Conservation (phyloP, 2,888 invertebrate species). For the Apantesis nais region DNA sequence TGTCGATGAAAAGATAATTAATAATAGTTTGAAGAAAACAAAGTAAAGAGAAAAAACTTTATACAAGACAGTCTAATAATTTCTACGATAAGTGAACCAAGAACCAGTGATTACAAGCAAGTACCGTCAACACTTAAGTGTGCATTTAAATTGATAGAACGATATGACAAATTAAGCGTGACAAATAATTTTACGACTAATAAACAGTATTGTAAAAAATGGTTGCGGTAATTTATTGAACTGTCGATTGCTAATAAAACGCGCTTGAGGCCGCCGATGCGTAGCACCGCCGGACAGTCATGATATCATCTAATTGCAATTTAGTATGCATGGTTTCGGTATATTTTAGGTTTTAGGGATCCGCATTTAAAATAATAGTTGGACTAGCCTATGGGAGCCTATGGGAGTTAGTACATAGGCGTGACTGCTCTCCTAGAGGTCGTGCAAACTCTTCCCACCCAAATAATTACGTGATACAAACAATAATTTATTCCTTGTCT, state of each 20-base stretch:
- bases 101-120: neutral
- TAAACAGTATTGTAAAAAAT: constrained; percentile 26
- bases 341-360: constrained; percentile 34
- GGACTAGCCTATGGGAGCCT: neutral
- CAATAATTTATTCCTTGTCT: no score
- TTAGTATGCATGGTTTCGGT: constrained; percentile 40
- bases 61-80: neutral
- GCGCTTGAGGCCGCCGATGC: constrained; percentile 49
- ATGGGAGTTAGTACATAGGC: no score
- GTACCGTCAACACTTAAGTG: neutral
- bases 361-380: constrained; percentile 11
- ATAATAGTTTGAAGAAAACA: neutral
- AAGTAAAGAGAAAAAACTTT: neutral
- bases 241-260: constrained; percentile 37
- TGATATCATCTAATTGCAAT: constrained; percentile 53
- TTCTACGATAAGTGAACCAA: neutral
- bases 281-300: constrained; percentile 49
- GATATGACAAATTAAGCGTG: constrained; percentile 45
- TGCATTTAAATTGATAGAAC: constrained; percentile 10
- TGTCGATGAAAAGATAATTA: neutral
- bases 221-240: constrained; percentile 34
- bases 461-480: neutral
- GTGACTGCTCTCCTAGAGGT: neutral
- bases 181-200: constrained; percentile 29
- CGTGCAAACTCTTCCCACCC: neutral